Base-by-base conservation (phyloP, 2,797 vertebrate genomes). In the Botia kubotai region DNA sequence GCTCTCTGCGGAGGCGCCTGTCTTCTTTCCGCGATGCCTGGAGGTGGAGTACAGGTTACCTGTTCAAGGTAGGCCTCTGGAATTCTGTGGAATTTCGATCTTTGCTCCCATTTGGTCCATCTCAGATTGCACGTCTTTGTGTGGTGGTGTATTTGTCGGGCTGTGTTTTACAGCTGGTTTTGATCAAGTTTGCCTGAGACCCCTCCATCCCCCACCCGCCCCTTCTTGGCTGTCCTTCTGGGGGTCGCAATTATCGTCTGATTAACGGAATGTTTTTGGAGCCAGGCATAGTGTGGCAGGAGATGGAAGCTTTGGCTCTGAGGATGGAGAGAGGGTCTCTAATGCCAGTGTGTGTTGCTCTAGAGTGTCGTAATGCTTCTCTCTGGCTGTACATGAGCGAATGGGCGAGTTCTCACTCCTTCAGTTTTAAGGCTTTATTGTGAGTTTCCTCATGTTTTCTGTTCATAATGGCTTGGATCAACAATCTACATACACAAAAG, bases 31-130 rank as follows among this genome's bases (percentile, higher is more conserved):
- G 92, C 72, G 92, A 90, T 78, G 92, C 94, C n/a, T 95, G 93
- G 94, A 88, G 93, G 65, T 95, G 94, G 94, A 95, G 94, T 83
- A 95, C 93, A 0, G 93, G 94, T 17, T 90, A 94, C 91, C 92
- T 95, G 86, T 93, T 94, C 87, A 89, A 88, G 87, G 87, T 88
- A 88, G 73, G 87, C 72, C 53, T 74, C 58, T 6, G 67, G 66
- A 19, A 29, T 48, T 55, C n/a, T 1, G 3, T 10, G 12, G 2
- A 16, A 58, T 67, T 65, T 33, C 10, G 4, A 11, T 2, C 58
- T 50, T 75, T 65, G 21, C 21, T 26, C 26, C 26, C 2, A 2
- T 26, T 46, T 6, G 72, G 17, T 29, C 6, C 13, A 19, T 66
- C 50, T 39, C 17, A 26, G 26, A n/a, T 75, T 23, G 39, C 11